These are phyloP conservation scores for Caenorhabditis afra DNA, from an alignment of 2,888 invertebrate species.

Conservation along the genomic window DNA sequence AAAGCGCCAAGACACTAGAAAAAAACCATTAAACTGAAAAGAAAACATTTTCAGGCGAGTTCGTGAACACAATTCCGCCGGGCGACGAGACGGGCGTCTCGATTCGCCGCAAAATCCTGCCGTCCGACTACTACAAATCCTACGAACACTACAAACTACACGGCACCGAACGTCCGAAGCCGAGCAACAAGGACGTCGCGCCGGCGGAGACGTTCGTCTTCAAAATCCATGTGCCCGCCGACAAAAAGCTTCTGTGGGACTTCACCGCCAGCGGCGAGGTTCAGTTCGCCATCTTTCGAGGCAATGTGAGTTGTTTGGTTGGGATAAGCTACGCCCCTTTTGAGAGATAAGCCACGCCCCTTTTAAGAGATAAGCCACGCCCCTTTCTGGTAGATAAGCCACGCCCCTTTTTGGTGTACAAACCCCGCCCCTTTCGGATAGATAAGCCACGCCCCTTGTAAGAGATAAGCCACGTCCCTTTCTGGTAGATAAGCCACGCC, in stretches of 20 bases:
- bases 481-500: too few species aligned
- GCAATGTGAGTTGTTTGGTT: constrained; percentile 61
- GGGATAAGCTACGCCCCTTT: too few species aligned
- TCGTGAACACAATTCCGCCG: constrained; percentile 62
- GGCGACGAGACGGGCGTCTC: constrained; percentile 69
- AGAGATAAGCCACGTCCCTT: too few species aligned
- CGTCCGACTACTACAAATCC: constrained; percentile 65
- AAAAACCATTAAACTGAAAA: too few species aligned
- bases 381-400: too few species aligned
- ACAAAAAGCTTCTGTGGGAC: constrained; percentile 68
- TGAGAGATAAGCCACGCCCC: too few species aligned
- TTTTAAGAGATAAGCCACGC: too few species aligned
- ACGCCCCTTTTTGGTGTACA: too few species aligned
- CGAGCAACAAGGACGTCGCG: constrained; percentile 66
- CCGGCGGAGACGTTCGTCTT: constrained; percentile 61
- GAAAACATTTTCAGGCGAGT: constrained; percentile 64
- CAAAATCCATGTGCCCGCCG: constrained; percentile 62
- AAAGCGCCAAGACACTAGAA: too few species aligned
- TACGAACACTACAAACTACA: constrained; percentile 63
- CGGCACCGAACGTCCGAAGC: constrained; percentile 62
- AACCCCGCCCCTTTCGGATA: too few species aligned
- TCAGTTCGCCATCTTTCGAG: constrained; percentile 65
- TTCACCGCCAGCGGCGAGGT: constrained; percentile 68
- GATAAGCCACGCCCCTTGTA: too few species aligned
- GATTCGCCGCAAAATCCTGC: constrained; percentile 65